Conservation (phyloP, 2,888 invertebrate genomes). For the Esperia sulphurella region DNA sequence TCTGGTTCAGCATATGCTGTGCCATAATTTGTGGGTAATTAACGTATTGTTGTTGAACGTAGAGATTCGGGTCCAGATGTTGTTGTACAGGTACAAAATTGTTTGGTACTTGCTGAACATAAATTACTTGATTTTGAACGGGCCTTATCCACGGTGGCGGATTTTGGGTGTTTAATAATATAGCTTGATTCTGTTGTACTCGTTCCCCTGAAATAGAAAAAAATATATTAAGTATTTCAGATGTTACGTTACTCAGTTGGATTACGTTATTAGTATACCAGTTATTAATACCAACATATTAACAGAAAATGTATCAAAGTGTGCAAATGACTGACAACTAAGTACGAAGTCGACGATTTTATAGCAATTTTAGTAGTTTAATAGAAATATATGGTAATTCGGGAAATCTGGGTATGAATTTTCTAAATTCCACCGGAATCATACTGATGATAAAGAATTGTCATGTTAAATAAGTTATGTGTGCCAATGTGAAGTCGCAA, state of each 20-base stretch:
- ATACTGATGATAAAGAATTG: too few species aligned
- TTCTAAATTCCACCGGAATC: too few species aligned
- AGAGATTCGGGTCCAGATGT: conserved; percentile 57
- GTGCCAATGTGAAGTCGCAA: background rate
- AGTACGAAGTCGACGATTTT: too few species aligned
- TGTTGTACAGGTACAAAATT: conserved; percentile 51
- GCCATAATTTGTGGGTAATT: conserved; percentile 47
- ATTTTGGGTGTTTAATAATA: conserved; percentile 62
- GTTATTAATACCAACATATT: too few species aligned
- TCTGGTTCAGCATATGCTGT: conserved; percentile 46
- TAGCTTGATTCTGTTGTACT: conserved; percentile 54
- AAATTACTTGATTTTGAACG: conserved; percentile 55
- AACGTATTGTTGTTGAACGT: conserved; percentile 47
- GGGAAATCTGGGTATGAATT: too few species aligned
- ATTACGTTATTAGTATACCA: too few species aligned
- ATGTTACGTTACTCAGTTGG: too few species aligned
- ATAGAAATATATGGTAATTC: too few species aligned
- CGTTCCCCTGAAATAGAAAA: conserved; percentile 53
- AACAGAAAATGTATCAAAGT: too few species aligned
- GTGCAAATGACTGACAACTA: too few species aligned
- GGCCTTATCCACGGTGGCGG: conserved; percentile 61
- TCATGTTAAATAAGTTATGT: too few species aligned
- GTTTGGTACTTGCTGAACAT: conserved; percentile 57
- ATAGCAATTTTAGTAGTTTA: too few species aligned
- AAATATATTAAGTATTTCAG: background rate